phyloP scores from a whole-genome alignment of 2,113 vertebrate species.

The Physeter macrocephalus region DNA sequence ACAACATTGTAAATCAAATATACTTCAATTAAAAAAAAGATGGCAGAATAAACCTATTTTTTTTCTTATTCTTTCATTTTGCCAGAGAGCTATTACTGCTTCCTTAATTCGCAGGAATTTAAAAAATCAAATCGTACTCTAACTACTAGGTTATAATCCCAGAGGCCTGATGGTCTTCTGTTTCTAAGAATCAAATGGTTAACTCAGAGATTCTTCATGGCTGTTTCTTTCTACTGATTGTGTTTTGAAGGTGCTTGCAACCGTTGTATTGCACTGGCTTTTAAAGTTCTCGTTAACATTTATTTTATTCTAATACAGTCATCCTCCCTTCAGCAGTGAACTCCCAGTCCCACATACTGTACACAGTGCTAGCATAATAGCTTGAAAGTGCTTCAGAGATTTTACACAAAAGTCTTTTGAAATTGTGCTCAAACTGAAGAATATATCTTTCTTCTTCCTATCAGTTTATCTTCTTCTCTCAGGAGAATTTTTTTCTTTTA shows the following conservation, averaged over 20 bases:
- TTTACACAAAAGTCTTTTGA: slow-evolving; percentile 50
- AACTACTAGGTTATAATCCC: background rate
- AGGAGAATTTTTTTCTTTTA: slow-evolving; percentile 25
- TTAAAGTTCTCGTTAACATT: slow-evolving; percentile 30
- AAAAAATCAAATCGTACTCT: background rate
- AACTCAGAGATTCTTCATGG: background rate
- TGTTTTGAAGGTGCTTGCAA: background rate
- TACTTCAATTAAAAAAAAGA: background rate
- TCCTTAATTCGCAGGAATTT: background rate
- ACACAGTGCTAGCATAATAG: slow-evolving; percentile 33
- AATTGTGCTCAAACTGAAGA: slow-evolving; percentile 36
- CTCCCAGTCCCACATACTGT: slow-evolving; percentile 23
- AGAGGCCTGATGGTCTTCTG: background rate
- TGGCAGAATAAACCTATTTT: background rate
- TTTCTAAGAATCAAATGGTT: background rate
- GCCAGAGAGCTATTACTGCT: background rate
- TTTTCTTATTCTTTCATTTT: background rate
- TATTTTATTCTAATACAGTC: slow-evolving; percentile 34
- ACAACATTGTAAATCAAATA: background rate
- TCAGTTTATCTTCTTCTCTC: slow-evolving; percentile 34
- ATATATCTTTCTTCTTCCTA: slow-evolving; percentile 28
- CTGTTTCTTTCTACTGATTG: slow-evolving; percentile 7
- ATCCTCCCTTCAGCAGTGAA: background rate
- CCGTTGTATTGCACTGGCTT: slow-evolving; percentile 2
- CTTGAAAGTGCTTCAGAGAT: slow-evolving; percentile 36